These are phyloP conservation scores for Heliconius charithonia DNA, from an alignment of 2,888 invertebrate genomes.

Conservation along the genomic window DNA sequence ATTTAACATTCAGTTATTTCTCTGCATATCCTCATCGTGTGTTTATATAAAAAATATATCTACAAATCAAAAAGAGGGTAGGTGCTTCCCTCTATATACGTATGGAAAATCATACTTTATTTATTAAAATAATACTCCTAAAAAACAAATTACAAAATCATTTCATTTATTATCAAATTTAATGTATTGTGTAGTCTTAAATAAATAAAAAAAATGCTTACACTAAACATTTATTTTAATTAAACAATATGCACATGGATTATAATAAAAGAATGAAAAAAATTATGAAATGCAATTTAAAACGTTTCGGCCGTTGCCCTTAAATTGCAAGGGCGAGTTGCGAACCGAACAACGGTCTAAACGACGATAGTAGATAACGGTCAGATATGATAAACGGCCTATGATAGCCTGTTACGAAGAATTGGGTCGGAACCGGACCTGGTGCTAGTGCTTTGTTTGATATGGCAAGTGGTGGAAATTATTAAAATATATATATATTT, in stretches of 20 bases:
- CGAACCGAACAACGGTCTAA: conserved; percentile 58
- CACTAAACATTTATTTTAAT: too few relatives aligned
- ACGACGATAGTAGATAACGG: conserved; percentile 65
- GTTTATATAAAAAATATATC: too few relatives aligned
- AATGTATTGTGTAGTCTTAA: too few relatives aligned
- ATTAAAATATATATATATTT: background rate
- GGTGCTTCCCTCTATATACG: too few relatives aligned
- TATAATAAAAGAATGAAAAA: conserved; percentile 3
- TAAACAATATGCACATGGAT: background rate
- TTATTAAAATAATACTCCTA: too few relatives aligned
- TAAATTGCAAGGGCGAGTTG: conserved; percentile 57
- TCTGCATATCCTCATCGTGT: too few relatives aligned
- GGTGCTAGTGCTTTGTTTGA: conserved; percentile 48
- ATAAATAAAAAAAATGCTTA: too few relatives aligned
- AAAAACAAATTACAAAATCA: too few relatives aligned
- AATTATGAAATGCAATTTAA: conserved; percentile 12
- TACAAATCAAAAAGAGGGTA: too few relatives aligned
- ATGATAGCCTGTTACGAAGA: conserved; percentile 50
- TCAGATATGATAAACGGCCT: conserved; percentile 65
- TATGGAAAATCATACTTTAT: too few relatives aligned
- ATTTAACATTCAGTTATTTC: too few relatives aligned
- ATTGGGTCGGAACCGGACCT: conserved; percentile 64
- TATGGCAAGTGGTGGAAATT: conserved; percentile 13
- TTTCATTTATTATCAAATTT: too few relatives aligned
- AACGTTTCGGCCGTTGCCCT: conserved; percentile 35